Conservation (phyloP, 2,797 vertebrate genomes). For the Geotrypetes seraphini region DNA sequence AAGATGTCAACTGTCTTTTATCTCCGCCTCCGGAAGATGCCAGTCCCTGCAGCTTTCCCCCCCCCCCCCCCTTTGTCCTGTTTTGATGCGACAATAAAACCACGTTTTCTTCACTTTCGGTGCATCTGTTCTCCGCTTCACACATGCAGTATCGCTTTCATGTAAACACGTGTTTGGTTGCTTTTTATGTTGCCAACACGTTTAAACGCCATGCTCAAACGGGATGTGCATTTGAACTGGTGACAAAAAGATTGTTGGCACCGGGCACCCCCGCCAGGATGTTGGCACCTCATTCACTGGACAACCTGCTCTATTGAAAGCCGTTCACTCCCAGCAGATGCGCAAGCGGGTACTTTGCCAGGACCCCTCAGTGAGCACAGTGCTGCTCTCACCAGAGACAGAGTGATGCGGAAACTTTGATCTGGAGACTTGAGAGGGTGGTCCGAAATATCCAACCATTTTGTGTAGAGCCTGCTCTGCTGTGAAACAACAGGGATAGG, state of each 20-base stretch:
- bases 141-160: conserved; percentile 18
- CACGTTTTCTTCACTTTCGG: conserved; percentile 35
- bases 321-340: conserved; percentile 64
- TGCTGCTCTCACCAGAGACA: too few species aligned
- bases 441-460: too few species aligned
- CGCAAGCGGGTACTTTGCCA: conserved; percentile 52
- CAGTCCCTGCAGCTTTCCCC: too few species aligned
- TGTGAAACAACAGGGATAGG: too few species aligned
- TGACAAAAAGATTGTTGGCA: conserved; percentile 51
- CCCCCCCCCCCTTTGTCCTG: background rate
- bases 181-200: conserved; percentile 49
- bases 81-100: conserved; percentile 36
- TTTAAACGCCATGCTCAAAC: conserved; percentile 44
- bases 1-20: background rate
- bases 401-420: too few species aligned
- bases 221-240: conserved; percentile 48
- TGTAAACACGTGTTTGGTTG: conserved; percentile 25
- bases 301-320: conserved; percentile 55
- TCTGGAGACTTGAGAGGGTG: too few species aligned
- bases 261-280: conserved; percentile 41
- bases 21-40: too few species aligned
- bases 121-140: conserved; percentile 35
- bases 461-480: too few species aligned
- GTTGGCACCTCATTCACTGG: conserved; percentile 51
- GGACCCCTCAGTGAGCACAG: conserved; percentile 59